These are phyloP conservation scores for Lepus americanus DNA, from an alignment of 2,113 vertebrate species.

Conservation along the genomic window DNA sequence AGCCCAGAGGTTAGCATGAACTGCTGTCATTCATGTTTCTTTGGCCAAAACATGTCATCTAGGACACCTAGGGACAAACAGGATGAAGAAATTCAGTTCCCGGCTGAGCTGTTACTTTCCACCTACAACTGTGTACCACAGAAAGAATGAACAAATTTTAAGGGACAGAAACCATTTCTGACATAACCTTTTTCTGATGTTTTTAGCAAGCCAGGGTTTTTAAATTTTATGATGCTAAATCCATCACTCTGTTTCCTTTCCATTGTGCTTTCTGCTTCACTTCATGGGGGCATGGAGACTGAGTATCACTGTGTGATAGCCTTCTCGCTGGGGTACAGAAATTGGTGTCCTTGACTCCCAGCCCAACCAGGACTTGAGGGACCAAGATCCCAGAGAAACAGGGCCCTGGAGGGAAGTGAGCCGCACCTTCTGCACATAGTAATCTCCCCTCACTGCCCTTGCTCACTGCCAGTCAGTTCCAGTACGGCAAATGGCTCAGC, in stretches of 20 bases:
- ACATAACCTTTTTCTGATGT: not conserved
- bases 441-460: not conserved
- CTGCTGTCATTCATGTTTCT: not conserved
- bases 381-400: not conserved
- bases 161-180: not conserved
- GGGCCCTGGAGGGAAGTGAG: not conserved
- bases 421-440: not conserved
- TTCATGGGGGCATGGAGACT: not conserved
- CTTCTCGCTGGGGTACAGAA: not conserved
- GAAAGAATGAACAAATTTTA: not conserved
- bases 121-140: not conserved
- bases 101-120: not conserved
- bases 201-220: slow-evolving; percentile 15
- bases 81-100: not conserved
- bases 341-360: not conserved
- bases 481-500: not conserved
- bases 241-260: not conserved
- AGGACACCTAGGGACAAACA: not conserved
- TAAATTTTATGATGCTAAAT: slow-evolving; percentile 44
- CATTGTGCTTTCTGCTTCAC: not conserved
- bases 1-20: not conserved
- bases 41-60: not conserved
- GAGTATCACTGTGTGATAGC: too few relatives aligned
- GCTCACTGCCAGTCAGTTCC: not conserved
- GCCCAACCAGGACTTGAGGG: not conserved